Base-by-base conservation (phyloP, 2,113 vertebrate species). In the Podarcis muralis region DNA sequence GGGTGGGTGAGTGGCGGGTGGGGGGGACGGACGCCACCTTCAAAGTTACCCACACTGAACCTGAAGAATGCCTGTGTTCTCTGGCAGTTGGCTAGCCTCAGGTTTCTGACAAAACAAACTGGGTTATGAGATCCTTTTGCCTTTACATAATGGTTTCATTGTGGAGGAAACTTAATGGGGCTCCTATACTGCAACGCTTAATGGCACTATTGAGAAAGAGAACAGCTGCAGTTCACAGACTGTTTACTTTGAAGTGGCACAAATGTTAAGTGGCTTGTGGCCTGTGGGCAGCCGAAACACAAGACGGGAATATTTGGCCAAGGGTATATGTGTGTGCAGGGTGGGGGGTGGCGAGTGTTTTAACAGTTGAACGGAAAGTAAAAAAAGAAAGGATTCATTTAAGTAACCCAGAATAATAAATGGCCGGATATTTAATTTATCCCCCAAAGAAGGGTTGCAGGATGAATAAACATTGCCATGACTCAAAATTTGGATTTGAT, bases 351-450 rank as follows among this genome's bases (percentile, higher is more conserved):
- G 40, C 16, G 25, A 48, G 7, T 53, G 9, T 68, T 84, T 71
- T 84, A 84, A 84, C 30, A 9, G 68, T 1, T 7, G 20, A 57
- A 53, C 23, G 83, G 81, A 74, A n/a, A 90, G 20, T 86, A 79
- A 89, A 48, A 53, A 5, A 53, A 53, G 48, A 53, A 82, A 87
- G 83, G 83, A 72, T 81, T 92, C n/a, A 79, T 90, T 83, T 83
- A 89, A 91, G 93, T 37, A 76, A 78, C 11, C 20, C 12, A 75
- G 72, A 0, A 0, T 72, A 91, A 82, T 72, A 84, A 81, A 72
- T 62, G 71, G 27, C 6, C 20, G 68, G 66, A 68, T 30, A 92
- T 91, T 92, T 53, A 88, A 92, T 91, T 91, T 92, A 87, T 84
- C 80, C 83, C 71, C 6, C 20, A 3, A n/a, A 76, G 40, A 37